phyloP scores from a whole-genome alignment of 2,113 vertebrate genomes.

The Aptenodytes forsteri region DNA sequence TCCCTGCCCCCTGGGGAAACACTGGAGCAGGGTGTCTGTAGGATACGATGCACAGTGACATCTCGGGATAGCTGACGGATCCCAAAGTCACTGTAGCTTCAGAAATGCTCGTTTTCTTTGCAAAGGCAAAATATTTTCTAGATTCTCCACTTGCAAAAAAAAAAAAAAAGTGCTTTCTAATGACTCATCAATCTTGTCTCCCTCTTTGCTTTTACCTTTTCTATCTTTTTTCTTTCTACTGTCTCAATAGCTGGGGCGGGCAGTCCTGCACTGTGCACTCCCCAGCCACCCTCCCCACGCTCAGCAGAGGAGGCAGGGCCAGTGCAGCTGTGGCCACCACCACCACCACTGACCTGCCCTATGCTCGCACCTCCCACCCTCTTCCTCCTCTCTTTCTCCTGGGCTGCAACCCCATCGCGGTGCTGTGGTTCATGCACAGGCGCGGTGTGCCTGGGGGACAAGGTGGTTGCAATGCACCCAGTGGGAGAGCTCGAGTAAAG shows the following conservation, averaged over 20 bases:
- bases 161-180: not conserved
- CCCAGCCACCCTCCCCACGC: not conserved
- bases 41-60: not conserved
- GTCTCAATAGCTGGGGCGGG: not conserved
- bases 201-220: not conserved
- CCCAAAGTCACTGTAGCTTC: not conserved
- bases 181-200: not conserved
- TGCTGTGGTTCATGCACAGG: not conserved
- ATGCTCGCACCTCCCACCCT: no score
- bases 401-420: not conserved
- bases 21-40: not conserved
- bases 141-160: not conserved
- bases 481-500: not conserved
- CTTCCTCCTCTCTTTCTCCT: not conserved
- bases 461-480: not conserved
- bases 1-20: not conserved
- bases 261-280: not conserved
- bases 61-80: not conserved
- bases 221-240: not conserved
- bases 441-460: accelerated
- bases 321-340: not conserved
- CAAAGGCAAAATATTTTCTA: not conserved
- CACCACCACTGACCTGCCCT: not conserved
- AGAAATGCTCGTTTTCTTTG: not conserved
- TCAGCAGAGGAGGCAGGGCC: not conserved